Evolutionary conservation across 2,888 invertebrate genomes (phyloP).

Genomic region (Microplitis deprimator): DNA sequence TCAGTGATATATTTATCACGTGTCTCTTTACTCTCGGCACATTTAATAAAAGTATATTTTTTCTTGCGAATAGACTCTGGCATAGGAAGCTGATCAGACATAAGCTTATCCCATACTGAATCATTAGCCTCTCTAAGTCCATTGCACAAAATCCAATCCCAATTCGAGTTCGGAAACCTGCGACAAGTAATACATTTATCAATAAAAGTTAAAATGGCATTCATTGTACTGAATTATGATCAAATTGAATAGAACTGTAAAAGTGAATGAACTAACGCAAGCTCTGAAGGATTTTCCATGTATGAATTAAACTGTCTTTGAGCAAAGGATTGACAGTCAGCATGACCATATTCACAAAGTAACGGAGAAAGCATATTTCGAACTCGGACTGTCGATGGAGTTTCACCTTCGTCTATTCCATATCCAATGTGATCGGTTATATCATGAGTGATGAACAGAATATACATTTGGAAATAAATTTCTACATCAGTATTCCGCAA

Average conservation of each 20-base stretch:
- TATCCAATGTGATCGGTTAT: conserved; percentile 48
- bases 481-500: conserved; percentile 15
- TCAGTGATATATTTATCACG: conserved; percentile 5
- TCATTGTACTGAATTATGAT: background rate
- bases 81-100: background rate
- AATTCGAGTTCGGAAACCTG: background rate
- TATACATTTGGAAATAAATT: conserved; percentile 53
- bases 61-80: background rate
- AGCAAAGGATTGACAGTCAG: background rate
- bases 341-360: background rate
- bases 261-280: background rate
- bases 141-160: conserved; percentile 67
- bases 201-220: background rate
- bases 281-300: background rate
- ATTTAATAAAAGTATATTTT: background rate
- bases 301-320: background rate
- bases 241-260: too few species aligned
- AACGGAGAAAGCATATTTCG: conserved; percentile 49
- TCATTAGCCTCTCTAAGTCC: conserved; percentile 63
- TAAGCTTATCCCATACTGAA: conserved; percentile 47
- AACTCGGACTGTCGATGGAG: conserved; percentile 57
- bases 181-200: too few species aligned
- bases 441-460: conserved; percentile 56
- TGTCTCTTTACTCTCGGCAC: background rate
- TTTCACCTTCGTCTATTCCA: conserved; percentile 51